Percentiles rank a stretch among this genome's conserved stretches.
Conservation (phyloP, 2,888 invertebrate genomes). For the Caenorhabditis becei region DNA sequence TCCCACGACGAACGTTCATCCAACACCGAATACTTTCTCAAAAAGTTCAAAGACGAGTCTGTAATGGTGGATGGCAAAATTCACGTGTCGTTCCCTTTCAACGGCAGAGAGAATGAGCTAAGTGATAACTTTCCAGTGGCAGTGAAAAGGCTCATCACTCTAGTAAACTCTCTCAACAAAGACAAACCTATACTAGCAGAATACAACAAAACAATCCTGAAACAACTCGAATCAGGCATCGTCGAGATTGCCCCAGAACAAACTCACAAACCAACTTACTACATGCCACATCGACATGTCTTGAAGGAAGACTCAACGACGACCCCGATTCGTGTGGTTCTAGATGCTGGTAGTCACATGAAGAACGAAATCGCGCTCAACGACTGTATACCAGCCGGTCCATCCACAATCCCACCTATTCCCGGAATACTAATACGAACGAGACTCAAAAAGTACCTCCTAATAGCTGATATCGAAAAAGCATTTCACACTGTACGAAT, state of each 20-base stretch:
- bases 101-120: constrained; percentile 5
- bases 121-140: constrained; percentile 7
- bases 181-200: neutral
- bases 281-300: constrained; percentile 59
- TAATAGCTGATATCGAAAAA: constrained; percentile 68
- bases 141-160: neutral
- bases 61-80: constrained; percentile 5
- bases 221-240: constrained; percentile 29
- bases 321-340: constrained; percentile 59
- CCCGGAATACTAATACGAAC: constrained; percentile 47
- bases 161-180: neutral
- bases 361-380: constrained; percentile 55
- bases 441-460: constrained; percentile 18
- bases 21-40: neutral
- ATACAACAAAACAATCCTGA: constrained; percentile 16
- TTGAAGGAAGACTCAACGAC: constrained; percentile 35
- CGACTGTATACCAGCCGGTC: constrained; percentile 59
- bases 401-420: constrained; percentile 37
- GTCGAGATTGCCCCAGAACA: constrained; percentile 9
- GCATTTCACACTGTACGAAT: constrained; percentile 70
- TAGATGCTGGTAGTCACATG: constrained; percentile 52
- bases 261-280: neutral
- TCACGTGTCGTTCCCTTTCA: constrained; percentile 4
- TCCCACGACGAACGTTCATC: neutral
- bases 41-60: neutral